Percentiles rank a stretch among this genome's conserved stretches.
Evolutionary conservation across 2,888 invertebrate genomes (phyloP).

Genomic region (Eupithecia inturbata): DNA sequence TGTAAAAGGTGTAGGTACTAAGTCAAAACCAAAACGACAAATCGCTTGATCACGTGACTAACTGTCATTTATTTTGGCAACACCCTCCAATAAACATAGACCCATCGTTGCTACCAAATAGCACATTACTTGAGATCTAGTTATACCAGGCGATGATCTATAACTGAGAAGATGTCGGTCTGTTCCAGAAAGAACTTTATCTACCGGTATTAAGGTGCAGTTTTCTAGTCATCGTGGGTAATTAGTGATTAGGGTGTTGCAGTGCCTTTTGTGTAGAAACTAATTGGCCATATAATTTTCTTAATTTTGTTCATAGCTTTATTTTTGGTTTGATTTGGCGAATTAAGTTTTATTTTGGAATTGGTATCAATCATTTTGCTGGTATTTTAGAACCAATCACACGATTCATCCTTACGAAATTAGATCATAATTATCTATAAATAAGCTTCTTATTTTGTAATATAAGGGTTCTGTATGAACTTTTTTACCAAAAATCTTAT

Average conservation of each 20-base stretch:
- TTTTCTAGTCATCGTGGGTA: constrained; percentile 36
- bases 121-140: constrained; percentile 44
- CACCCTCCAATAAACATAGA: constrained; percentile 44
- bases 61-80: constrained; percentile 68
- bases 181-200: constrained; percentile 45
- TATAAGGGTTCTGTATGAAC: too few relatives aligned
- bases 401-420: too few relatives aligned
- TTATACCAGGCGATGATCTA: constrained; percentile 47
- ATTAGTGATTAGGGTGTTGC: constrained; percentile 56
- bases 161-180: constrained; percentile 51
- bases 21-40: constrained; percentile 72
- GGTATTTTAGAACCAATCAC: not conserved
- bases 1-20: not conserved
- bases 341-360: constrained; percentile 23
- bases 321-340: constrained; percentile 45
- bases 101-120: constrained; percentile 25
- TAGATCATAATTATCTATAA: too few relatives aligned
- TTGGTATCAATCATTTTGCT: not conserved
- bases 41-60: constrained; percentile 77
- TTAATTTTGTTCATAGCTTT: constrained; percentile 53
- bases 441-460: too few relatives aligned
- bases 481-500: too few relatives aligned
- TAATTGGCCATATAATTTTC: constrained; percentile 56
- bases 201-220: constrained; percentile 33
- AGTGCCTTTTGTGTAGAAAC: constrained; percentile 60